Conservation (phyloP, 2,888 invertebrate species). For the Amphimallon solstitiale region DNA sequence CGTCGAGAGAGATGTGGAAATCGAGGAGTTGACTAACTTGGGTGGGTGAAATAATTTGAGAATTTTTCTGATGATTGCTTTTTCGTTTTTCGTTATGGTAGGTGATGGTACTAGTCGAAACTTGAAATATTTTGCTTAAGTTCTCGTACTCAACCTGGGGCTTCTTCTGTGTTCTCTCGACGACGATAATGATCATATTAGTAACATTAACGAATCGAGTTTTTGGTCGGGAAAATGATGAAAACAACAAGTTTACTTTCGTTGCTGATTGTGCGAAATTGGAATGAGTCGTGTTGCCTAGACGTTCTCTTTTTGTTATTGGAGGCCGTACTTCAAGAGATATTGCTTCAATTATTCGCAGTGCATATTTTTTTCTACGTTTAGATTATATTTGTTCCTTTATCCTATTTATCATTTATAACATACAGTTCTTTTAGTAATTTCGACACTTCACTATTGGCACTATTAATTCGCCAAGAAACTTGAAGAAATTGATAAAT, state of each 20-base stretch:
- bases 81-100: not conserved
- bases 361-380: no score
- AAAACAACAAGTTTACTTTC: conserved; percentile 18
- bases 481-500: no score
- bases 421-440: no score
- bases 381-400: no score
- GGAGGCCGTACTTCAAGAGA: no score
- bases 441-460: no score
- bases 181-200: conserved; percentile 1
- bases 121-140: conserved; percentile 19
- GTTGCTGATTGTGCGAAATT: not conserved
- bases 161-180: not conserved
- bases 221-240: not conserved
- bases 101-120: not conserved
- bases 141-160: not conserved
- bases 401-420: no score
- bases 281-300: no score
- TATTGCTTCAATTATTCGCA: no score
- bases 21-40: conserved; percentile 23
- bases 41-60: conserved; percentile 24
- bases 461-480: no score
- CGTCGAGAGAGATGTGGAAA: conserved; percentile 7
- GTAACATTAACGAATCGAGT: conserved; percentile 23
- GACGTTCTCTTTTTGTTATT: no score
- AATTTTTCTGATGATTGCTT: conserved; percentile 23